Evolutionary conservation across 2,888 invertebrate genomes (phyloP).

Genomic region (Drosophila prostipennis): DNA sequence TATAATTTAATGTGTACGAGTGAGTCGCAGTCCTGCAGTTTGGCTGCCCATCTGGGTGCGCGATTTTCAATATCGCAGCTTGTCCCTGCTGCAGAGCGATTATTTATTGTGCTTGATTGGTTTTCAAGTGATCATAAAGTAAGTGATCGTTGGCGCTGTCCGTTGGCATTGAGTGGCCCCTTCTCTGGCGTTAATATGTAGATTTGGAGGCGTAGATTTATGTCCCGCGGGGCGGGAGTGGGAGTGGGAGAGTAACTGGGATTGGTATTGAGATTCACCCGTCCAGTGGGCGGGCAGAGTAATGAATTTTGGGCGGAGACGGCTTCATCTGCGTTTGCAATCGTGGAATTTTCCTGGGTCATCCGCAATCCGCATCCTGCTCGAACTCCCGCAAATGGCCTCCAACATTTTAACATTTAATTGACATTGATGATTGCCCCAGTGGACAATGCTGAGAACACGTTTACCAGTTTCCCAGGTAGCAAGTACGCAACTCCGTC

Average conservation of each 20-base stretch:
- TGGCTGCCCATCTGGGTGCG: constrained; percentile 39
- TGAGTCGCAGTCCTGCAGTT: constrained; percentile 11
- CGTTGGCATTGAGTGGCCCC: constrained; percentile 56
- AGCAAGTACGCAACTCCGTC: constrained; percentile 13
- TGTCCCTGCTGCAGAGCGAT: constrained; percentile 66
- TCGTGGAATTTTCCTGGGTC: constrained; percentile 35
- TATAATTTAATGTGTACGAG: constrained; percentile 83
- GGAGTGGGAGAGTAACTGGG: constrained; percentile 42
- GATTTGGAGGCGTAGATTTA: constrained; percentile 77
- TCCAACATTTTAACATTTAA: constrained; percentile 73
- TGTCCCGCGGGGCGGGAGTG: constrained; percentile 29
- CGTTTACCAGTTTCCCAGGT: constrained; percentile 21
- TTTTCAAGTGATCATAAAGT: constrained; percentile 83
- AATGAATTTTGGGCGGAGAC: constrained; percentile 30
- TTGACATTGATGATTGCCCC: constrained; percentile 76
- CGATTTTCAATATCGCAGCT: constrained; percentile 82
- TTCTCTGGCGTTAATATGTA: constrained; percentile 73
- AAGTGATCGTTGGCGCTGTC: constrained; percentile 81
- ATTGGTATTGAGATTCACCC: not conserved
- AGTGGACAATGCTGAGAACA: constrained; percentile 69
- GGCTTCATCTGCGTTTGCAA: constrained; percentile 54
- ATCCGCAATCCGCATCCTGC: constrained; percentile 50
- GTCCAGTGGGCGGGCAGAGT: constrained; percentile 1
- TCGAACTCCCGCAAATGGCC: constrained; percentile 64
- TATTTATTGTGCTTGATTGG: constrained; percentile 84